Conservation (phyloP, 2,797 vertebrate genomes). For the Acridotheres tristis region DNA sequence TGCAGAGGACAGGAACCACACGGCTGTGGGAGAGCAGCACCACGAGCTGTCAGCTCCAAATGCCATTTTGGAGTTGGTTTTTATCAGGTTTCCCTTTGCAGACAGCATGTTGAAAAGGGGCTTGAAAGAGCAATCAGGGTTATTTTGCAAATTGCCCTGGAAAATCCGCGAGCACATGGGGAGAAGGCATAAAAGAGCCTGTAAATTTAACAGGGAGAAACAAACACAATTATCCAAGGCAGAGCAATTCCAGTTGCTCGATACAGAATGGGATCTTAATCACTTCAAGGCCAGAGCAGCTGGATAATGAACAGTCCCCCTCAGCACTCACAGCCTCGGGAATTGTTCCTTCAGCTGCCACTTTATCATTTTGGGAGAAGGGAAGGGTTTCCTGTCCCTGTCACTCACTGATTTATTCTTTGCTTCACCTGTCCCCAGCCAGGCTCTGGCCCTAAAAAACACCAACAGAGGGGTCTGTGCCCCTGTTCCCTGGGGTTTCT, state of each 20-base stretch:
- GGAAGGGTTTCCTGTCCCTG: not conserved
- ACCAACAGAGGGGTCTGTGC: not conserved
- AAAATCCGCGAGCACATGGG: not conserved
- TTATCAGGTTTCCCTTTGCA: not conserved
- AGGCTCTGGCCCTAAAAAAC: not conserved
- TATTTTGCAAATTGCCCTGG: conserved; percentile 15
- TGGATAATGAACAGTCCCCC: not conserved
- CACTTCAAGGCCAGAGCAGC: not conserved
- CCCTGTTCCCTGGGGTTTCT: not conserved
- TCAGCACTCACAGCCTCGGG: not conserved
- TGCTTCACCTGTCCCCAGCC: not conserved
- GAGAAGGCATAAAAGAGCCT: conserved; percentile 35
- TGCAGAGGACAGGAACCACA: not conserved
- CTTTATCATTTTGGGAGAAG: rapidly evolving
- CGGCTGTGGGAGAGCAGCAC: not conserved
- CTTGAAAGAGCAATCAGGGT: conserved; percentile 42
- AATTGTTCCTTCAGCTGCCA: not conserved
- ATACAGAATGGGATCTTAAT: not conserved
- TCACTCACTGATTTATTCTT: not conserved
- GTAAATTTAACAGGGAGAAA: conserved; percentile 42
- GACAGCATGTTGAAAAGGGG: not conserved
- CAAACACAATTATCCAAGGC: conserved; percentile 49
- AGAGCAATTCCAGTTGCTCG: not conserved
- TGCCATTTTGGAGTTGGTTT: not conserved
- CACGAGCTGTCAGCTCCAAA: not conserved